Evolutionary conservation across 2,113 vertebrate species (phyloP).

Genomic region (Delphinus delphis): DNA sequence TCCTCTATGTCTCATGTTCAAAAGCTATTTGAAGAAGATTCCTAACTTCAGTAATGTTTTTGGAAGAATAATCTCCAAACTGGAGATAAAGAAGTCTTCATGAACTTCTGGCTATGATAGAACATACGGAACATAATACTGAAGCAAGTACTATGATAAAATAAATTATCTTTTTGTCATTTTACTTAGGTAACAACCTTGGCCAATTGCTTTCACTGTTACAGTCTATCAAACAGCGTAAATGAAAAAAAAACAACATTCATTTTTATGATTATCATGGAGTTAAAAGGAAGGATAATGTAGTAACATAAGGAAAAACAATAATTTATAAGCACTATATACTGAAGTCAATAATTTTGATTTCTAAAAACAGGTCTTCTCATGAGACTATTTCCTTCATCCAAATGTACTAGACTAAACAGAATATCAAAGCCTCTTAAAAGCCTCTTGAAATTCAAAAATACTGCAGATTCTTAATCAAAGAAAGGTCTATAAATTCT

Average conservation of each 20-base stretch:
- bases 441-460: background rate
- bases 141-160: constrained; percentile 40
- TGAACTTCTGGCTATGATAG: constrained; percentile 52
- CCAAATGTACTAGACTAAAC: background rate
- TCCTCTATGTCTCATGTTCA: constrained; percentile 48
- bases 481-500: background rate
- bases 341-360: background rate
- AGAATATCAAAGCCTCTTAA: background rate
- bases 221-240: background rate
- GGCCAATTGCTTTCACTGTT: constrained; percentile 17
- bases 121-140: constrained; percentile 47
- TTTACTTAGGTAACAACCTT: background rate
- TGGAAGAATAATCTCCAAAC: constrained; percentile 59
- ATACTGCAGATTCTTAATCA: background rate
- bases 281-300: background rate
- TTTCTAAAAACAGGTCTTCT: background rate
- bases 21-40: constrained; percentile 64
- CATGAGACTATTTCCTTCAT: background rate
- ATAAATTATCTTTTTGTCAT: background rate
- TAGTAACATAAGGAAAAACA: background rate
- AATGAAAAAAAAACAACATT: background rate
- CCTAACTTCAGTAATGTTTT: constrained; percentile 54
- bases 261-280: background rate
- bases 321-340: background rate
- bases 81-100: constrained; percentile 58